These are phyloP conservation scores for Hyaena hyaena DNA, from an alignment of 2,113 vertebrate species.

Conservation along the genomic window DNA sequence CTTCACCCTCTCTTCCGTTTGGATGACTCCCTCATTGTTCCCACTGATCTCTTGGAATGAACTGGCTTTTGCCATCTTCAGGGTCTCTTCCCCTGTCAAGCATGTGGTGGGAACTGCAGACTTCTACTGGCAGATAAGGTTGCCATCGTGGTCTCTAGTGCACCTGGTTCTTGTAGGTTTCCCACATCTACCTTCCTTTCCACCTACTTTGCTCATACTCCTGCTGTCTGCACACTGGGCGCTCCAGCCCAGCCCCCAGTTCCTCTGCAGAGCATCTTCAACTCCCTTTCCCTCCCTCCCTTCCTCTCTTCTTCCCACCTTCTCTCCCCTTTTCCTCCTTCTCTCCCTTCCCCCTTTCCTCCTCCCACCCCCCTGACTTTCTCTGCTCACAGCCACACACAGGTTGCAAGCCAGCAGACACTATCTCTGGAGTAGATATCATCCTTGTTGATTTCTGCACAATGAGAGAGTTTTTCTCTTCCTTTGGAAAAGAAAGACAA, in stretches of 20 bases:
- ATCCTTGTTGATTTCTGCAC: neutral
- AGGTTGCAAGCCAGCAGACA: neutral
- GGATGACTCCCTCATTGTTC: neutral
- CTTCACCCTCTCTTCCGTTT: neutral
- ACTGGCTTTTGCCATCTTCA: neutral
- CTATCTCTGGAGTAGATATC: neutral
- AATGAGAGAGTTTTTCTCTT: neutral
- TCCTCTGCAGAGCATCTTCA: neutral
- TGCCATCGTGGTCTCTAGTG: neutral
- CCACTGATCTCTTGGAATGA: neutral
- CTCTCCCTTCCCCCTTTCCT: neutral
- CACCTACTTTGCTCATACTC: neutral
- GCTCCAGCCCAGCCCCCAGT: neutral
- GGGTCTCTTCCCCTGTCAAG: neutral
- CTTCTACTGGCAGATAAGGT: neutral
- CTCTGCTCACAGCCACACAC: neutral
- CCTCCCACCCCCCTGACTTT: neutral
- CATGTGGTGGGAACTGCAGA: neutral
- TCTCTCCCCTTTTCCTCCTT: neutral
- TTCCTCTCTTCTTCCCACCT: neutral
- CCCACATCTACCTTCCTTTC: too few species aligned
- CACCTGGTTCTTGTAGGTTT: neutral
- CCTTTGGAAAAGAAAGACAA: neutral
- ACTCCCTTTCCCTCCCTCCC: fast-evolving
- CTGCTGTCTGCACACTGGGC: neutral